phyloP scores from a whole-genome alignment of 64 coral and sea anemone genomes.

The Montipora cactus region DNA sequence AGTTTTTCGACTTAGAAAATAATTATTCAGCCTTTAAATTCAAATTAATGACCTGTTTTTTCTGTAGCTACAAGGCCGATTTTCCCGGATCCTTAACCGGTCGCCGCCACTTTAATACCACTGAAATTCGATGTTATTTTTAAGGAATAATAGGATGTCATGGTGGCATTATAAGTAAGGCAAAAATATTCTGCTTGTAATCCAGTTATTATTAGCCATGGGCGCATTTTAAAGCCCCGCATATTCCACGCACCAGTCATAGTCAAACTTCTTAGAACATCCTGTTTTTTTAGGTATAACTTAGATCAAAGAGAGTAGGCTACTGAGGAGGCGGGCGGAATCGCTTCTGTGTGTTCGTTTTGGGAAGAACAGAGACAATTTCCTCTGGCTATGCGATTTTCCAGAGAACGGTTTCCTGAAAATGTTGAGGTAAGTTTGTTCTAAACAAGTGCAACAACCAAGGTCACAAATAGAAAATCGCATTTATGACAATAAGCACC shows the following conservation, averaged over 20 bases:
- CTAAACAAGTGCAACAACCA: neutral
- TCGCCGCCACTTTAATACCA: neutral
- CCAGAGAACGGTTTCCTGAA: neutral
- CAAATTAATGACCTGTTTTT: neutral
- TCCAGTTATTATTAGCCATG: neutral
- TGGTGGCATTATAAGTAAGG: neutral
- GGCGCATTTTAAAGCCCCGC: neutral
- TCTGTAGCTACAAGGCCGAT: neutral
- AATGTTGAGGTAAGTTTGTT: neutral
- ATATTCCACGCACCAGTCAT: neutral
- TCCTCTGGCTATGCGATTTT: neutral
- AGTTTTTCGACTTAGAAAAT: no score
- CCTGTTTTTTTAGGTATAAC: neutral
- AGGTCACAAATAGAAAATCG: no score
- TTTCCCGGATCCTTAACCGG: neutral
- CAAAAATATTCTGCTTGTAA: neutral
- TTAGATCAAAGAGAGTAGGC: neutral
- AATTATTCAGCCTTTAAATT: no score
- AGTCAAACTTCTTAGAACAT: neutral
- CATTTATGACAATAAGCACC: no score
- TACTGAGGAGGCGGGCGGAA: no score
- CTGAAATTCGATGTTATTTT: no score
- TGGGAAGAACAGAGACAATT: neutral
- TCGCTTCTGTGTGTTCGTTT: no score
- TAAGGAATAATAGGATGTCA: neutral